Evolutionary conservation across 2,113 vertebrate species (phyloP).

Genomic region (Takifugu bimaculatus): DNA sequence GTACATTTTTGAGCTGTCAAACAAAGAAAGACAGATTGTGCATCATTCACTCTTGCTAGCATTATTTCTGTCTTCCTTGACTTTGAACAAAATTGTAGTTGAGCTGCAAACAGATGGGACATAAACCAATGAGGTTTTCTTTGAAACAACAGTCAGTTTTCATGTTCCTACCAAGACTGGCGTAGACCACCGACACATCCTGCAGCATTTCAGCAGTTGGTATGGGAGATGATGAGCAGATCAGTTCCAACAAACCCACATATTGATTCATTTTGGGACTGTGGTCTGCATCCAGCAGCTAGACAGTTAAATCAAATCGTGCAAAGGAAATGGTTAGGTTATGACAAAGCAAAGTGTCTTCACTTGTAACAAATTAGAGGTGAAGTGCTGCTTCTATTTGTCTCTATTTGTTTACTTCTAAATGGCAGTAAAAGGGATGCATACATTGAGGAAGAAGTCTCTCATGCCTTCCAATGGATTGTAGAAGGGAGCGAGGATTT

Average conservation of each 20-base stretch:
- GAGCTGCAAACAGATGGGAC: constrained; percentile 16
- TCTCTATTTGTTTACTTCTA: not conserved
- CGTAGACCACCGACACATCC: constrained; percentile 74
- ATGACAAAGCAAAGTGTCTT: not conserved
- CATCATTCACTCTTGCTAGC: too few relatives aligned
- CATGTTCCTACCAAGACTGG: constrained; percentile 68
- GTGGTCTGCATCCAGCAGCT: constrained; percentile 64
- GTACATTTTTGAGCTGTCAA: constrained; percentile 71
- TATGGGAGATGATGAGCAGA: constrained; percentile 62
- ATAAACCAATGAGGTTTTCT: not conserved
- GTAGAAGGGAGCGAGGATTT: constrained; percentile 70
- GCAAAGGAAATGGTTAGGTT: not conserved
- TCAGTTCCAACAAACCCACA: constrained; percentile 69
- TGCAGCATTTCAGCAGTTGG: constrained; percentile 68
- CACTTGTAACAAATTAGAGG: not conserved
- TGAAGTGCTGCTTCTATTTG: not conserved
- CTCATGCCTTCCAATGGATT: constrained; percentile 46
- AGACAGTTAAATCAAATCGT: not conserved
- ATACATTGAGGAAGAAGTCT: constrained; percentile 68
- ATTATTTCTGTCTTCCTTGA: too few relatives aligned
- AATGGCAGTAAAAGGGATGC: not conserved
- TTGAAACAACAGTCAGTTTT: constrained; percentile 1
- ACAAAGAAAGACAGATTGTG: not conserved
- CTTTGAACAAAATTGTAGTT: not conserved
- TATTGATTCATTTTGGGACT: constrained; percentile 75